Evolutionary conservation across 2,113 vertebrate species (phyloP).

Genomic region (Crotalus viridis): DNA sequence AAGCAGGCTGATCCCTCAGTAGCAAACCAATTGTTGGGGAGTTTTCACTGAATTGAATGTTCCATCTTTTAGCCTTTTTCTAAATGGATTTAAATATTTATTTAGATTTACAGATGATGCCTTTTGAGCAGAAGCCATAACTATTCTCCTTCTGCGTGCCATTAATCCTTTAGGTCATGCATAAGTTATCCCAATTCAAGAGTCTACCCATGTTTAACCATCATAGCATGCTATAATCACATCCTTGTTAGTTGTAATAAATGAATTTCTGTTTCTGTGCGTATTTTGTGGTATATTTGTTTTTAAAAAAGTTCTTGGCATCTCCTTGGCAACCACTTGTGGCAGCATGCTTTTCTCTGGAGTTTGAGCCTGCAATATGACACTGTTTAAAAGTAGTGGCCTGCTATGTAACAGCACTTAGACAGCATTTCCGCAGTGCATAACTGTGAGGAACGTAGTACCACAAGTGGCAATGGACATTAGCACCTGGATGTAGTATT

Average conservation of each 20-base stretch:
- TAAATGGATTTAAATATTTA: slow-evolving; percentile 22
- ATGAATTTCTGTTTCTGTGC: slow-evolving; percentile 60
- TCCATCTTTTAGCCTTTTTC: slow-evolving; percentile 16
- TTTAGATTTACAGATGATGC: slow-evolving; percentile 58
- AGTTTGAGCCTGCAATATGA: slow-evolving; percentile 78
- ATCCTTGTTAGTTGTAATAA: slow-evolving; percentile 38
- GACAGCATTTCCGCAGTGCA: slow-evolving; percentile 96
- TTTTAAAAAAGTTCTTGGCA: slow-evolving; percentile 74
- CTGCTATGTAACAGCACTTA: slow-evolving; percentile 87
- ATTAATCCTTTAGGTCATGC: slow-evolving; percentile 44
- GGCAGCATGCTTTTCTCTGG: slow-evolving; percentile 75
- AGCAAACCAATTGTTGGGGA: slow-evolving; percentile 45
- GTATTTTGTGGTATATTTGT: slow-evolving; percentile 78
- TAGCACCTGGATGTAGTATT: slow-evolving; percentile 99
- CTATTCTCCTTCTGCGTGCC: slow-evolving; percentile 50
- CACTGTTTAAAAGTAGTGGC: slow-evolving; percentile 79
- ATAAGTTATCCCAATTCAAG: slow-evolving; percentile 35
- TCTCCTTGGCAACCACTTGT: slow-evolving; percentile 77
- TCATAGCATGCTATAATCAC: slow-evolving; percentile 21
- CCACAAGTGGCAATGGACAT: slow-evolving; percentile 99
- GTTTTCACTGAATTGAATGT: slow-evolving; percentile 42
- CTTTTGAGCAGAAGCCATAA: slow-evolving; percentile 45
- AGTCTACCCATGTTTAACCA: slow-evolving; percentile 42
- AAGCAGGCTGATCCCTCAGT: slow-evolving; percentile 61
- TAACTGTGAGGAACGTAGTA: slow-evolving; percentile 99